Conservation (phyloP, 2,113 vertebrate genomes). For the Kryptolebias marmoratus region DNA sequence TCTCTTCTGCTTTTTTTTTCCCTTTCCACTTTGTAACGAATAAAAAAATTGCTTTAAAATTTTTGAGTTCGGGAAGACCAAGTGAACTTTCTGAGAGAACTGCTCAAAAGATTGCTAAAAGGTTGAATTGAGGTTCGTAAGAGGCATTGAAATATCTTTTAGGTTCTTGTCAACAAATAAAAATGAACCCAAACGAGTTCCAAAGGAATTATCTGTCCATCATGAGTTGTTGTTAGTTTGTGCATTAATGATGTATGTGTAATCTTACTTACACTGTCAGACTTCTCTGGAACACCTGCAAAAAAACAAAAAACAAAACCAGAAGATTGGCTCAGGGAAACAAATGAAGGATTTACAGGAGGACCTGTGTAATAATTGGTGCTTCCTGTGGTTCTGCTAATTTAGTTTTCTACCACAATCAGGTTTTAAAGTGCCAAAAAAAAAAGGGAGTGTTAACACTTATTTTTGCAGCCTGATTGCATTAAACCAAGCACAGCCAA, state of each 20-base stretch:
- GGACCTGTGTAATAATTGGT: constrained; percentile 1
- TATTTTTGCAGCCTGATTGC: constrained; percentile 40
- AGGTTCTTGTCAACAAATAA: no score
- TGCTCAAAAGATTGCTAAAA: no score
- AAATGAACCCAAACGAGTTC: no score
- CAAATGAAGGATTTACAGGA: constrained; percentile 33
- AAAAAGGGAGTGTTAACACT: neutral
- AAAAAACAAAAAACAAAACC: constrained; percentile 64
- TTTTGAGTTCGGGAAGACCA: no score
- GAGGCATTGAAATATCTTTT: no score
- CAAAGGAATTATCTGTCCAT: no score
- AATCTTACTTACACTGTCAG: constrained; percentile 69
- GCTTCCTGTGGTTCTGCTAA: neutral
- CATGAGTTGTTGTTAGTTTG: no score
- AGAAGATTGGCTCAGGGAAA: constrained; percentile 54
- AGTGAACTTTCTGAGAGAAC: no score
- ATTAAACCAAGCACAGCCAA: constrained; percentile 24
- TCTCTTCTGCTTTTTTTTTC: no score
- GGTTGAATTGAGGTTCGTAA: no score
- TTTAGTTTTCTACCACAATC: neutral
- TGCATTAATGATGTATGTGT: neutral
- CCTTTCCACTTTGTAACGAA: no score
- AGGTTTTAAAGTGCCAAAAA: neutral
- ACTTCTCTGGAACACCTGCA: constrained; percentile 65
- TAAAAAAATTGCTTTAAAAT: no score